Base-by-base conservation (phyloP, 2,888 invertebrate species). In the Drosophila fungiperda region DNA sequence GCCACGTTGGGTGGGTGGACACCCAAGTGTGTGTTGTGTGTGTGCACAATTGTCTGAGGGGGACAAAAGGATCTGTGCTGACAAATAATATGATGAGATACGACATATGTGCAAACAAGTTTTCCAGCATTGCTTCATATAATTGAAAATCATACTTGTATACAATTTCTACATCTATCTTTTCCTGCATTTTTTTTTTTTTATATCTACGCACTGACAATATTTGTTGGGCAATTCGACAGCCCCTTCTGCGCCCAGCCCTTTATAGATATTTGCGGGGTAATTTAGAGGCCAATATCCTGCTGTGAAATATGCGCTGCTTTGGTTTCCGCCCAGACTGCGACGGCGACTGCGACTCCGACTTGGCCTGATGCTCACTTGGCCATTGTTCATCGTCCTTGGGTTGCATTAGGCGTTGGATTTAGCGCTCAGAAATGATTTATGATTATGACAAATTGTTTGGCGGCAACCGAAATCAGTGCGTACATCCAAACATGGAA, bases 71-170 rank as follows among this genome's bases (percentile, higher is more conserved):
- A 89, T 29, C 49, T 54, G 61, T 62, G 77, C 82, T 90, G 92
- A 92, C 92, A 92, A 92, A 92, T 92, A 92, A 92, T 93, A 91
- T 91, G 92, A 93, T 93, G 92, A 93, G 92, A 92, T 88, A 89
- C 92, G 92, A 92, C 92, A 93, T 93, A 93, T 92, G 92, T 93
- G 93, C 92, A 93, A 93, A 93, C 92, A 92, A 90, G 80, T 86
- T 82, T 86, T 82, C 85, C 86, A 88, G 87, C 78, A 83, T 80
- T 90, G 83, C 78, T 90, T 75, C 76, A 76, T 71, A 91, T 93
- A 92, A 93, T 92, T 92, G 93, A 91, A 92, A 92, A 90, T 92
- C 89, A 89, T 91, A 90, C 85, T 87, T 32, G 15, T 15, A 45
- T 15, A 45, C 23, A 45, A 23, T 15, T 4, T 8, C 15, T 7